A percentile compares a stretch with the other conserved stretches of the same genome.
Conservation (phyloP, 2,797 vertebrate genomes). For the Cephalopachus bancanus region DNA sequence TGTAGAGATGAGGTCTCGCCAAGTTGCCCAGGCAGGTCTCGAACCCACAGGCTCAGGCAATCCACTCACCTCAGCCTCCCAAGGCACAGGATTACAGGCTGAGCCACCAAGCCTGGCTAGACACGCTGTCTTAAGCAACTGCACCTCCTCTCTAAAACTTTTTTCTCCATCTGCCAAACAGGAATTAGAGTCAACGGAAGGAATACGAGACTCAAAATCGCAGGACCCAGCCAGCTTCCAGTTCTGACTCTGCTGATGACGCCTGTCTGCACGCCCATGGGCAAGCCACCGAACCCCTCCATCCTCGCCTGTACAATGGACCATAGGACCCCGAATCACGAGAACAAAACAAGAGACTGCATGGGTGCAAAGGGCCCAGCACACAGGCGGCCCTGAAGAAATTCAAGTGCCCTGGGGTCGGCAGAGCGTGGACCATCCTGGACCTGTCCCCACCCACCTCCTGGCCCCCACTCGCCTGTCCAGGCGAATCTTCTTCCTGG, state of each 20-base stretch:
- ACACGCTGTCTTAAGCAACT: background rate
- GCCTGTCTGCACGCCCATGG: background rate
- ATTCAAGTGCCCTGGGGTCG: accelerated
- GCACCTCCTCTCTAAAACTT: background rate
- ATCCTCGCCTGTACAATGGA: accelerated
- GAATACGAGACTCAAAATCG: background rate
- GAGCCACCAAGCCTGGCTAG: too few relatives aligned
- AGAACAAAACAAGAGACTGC: accelerated
- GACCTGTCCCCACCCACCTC: accelerated
- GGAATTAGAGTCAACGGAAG: background rate
- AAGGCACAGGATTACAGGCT: too few relatives aligned
- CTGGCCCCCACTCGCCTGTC: constrained; percentile 91
- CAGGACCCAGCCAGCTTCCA: background rate
- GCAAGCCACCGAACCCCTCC: background rate
- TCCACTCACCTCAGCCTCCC: too few relatives aligned
- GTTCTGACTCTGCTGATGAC: too few relatives aligned
- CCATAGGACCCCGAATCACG: background rate
- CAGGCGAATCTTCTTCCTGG: constrained; percentile 96
- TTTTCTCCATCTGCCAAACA: background rate
- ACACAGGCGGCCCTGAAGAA: background rate
- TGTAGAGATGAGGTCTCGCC: too few relatives aligned
- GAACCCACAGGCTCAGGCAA: too few relatives aligned
- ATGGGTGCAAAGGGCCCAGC: background rate
- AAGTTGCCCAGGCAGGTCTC: too few relatives aligned
- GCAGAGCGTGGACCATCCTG: background rate